Evolutionary conservation across 2,797 vertebrate species (phyloP).

Genomic region (Jordanella pulchra): DNA sequence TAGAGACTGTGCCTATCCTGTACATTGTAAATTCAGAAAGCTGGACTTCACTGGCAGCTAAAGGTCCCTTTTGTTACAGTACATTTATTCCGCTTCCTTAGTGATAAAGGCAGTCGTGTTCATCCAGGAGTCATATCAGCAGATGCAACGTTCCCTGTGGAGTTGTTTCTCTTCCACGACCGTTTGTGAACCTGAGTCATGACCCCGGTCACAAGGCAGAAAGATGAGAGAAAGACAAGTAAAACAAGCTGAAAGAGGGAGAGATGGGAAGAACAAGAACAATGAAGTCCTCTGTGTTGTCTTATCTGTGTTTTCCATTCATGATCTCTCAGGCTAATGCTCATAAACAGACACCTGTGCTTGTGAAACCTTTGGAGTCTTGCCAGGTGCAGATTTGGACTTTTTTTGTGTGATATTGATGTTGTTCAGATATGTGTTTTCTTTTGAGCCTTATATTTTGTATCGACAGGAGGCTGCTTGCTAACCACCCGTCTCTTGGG

Average conservation of each 20-base stretch:
- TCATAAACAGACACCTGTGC: slow-evolving; percentile 37
- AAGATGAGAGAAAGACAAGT: slow-evolving; percentile 37
- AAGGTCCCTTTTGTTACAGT: slow-evolving; percentile 1
- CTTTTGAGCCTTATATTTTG: slow-evolving; percentile 6
- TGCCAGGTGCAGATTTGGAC: slow-evolving; percentile 11
- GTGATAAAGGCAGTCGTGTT: slow-evolving; percentile 22
- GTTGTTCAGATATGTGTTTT: neutral
- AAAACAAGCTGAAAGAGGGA: slow-evolving; percentile 31
- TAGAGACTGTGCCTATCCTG: neutral
- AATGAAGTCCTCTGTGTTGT: slow-evolving; percentile 73
- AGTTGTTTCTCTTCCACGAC: slow-evolving; percentile 5
- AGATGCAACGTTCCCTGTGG: slow-evolving; percentile 25
- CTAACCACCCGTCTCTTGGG: slow-evolving; percentile 20
- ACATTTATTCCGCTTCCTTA: slow-evolving; percentile 1
- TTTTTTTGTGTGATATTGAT: neutral
- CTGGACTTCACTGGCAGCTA: neutral
- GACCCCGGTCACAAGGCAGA: slow-evolving; percentile 54
- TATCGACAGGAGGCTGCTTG: neutral
- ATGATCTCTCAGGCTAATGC: slow-evolving; percentile 47
- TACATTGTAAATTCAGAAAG: neutral
- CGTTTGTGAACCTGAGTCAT: slow-evolving; percentile 46
- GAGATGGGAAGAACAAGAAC: slow-evolving; percentile 69
- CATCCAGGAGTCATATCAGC: slow-evolving; percentile 13
- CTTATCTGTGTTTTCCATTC: slow-evolving; percentile 70
- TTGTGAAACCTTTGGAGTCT: slow-evolving; percentile 31